phyloP scores from a whole-genome alignment of 2,113 vertebrate species.

The Antigone vipio region DNA sequence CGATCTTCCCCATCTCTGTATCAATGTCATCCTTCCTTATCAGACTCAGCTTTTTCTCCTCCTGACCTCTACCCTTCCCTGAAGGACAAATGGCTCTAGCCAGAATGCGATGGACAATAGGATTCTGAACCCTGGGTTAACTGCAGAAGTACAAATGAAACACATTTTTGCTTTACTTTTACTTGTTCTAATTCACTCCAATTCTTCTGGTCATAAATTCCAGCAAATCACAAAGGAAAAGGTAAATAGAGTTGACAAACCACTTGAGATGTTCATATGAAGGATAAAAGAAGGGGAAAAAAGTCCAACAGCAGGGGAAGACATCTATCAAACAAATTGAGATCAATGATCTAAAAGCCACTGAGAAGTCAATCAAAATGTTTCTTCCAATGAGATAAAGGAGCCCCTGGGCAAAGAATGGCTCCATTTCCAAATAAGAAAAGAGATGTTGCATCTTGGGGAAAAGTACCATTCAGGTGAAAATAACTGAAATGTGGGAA shows the following conservation, averaged over 20 bases:
- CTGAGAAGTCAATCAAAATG: not conserved
- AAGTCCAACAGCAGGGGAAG: not conserved
- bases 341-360: not conserved
- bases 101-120: not conserved
- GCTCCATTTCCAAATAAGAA: not conserved
- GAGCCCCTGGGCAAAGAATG: not conserved
- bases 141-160: not conserved
- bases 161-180: not conserved
- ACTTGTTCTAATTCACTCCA: not conserved
- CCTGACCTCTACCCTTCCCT: not conserved
- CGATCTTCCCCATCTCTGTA: not conserved
- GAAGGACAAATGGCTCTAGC: not conserved
- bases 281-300: not conserved
- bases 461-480: not conserved
- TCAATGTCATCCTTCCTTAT: not conserved
- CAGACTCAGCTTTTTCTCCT: not conserved
- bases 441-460: not conserved
- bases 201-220: not conserved
- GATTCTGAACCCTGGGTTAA: not conserved
- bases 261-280: not conserved
- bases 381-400: not conserved
- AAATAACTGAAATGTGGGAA: not conserved
- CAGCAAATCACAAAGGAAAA: not conserved
- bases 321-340: not conserved
- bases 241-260: not conserved